Percentiles rank a stretch among this genome's conserved stretches.
Evolutionary conservation across 2,113 vertebrate genomes (phyloP).

Genomic region (Eretmochelys imbricata): DNA sequence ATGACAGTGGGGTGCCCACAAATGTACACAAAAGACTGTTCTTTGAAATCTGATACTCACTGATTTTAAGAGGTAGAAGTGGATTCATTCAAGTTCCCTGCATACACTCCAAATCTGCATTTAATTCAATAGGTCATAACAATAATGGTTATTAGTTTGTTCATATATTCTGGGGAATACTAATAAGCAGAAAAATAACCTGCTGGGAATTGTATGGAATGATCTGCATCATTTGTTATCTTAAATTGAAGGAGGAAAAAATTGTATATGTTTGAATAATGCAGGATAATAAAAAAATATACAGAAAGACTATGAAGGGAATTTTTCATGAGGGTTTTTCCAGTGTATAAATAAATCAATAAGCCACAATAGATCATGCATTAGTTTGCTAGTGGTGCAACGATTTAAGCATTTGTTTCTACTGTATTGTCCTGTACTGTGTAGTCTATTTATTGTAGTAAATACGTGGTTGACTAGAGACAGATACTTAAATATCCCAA

Average conservation of each 20-base stretch:
- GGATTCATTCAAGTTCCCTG: neutral
- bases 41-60: constrained; percentile 35
- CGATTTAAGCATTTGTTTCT: neutral
- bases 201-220: neutral
- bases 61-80: neutral
- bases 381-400: neutral
- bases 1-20: neutral
- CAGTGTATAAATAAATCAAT: neutral
- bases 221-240: neutral
- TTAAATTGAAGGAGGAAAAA: neutral
- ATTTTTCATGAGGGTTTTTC: neutral
- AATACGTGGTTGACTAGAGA: neutral
- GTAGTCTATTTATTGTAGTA: neutral
- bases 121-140: constrained; percentile 25
- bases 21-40: neutral
- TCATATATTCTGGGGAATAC: neutral
- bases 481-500: neutral
- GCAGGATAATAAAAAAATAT: neutral
- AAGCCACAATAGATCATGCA: neutral
- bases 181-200: neutral
- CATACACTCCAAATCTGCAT: constrained; percentile 17
- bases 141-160: constrained; percentile 34
- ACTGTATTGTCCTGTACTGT: too few species aligned
- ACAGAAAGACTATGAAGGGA: neutral
- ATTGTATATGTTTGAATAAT: neutral